Evolutionary conservation across 1,140 invertebrate species (phyloP).

Genomic region (Orchestia grillus): DNA sequence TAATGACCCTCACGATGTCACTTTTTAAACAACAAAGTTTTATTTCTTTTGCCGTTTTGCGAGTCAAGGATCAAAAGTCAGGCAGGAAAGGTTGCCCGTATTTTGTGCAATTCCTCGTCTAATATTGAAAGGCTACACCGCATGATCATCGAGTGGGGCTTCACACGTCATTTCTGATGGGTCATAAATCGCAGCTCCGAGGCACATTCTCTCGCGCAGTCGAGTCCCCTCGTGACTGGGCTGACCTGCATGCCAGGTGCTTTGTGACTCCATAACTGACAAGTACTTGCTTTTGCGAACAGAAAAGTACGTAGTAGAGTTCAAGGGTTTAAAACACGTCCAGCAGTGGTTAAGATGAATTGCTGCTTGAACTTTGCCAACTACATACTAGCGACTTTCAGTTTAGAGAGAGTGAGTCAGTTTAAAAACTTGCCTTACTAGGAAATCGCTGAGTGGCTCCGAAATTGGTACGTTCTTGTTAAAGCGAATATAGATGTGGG

Average conservation of each 20-base stretch:
- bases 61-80: slow-evolving; percentile 46
- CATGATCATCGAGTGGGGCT: slow-evolving; percentile 22
- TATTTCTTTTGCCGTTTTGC: not conserved
- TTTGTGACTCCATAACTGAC: not conserved
- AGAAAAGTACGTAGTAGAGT: not conserved
- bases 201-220: not conserved
- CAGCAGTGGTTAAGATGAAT: not conserved
- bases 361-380: not conserved
- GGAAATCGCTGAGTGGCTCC: not conserved
- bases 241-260: not conserved
- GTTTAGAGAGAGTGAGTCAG: not conserved
- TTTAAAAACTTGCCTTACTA: not conserved
- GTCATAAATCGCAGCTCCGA: not conserved
- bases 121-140: slow-evolving; percentile 35
- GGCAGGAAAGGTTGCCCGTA: slow-evolving; percentile 9
- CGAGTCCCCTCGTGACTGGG: not conserved
- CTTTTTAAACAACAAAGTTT: not conserved
- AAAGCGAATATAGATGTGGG: not conserved
- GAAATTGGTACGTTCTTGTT: not conserved
- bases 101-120: slow-evolving; percentile 15
- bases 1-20: slow-evolving; percentile 22
- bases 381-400: not conserved
- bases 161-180: slow-evolving; percentile 21
- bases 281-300: not conserved
- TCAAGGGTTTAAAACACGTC: not conserved